Evolutionary conservation across 2,113 vertebrate genomes (phyloP), one percentile per base, ranked within the genome.

Genomic region (Scytalopus superciliaris): DNA sequence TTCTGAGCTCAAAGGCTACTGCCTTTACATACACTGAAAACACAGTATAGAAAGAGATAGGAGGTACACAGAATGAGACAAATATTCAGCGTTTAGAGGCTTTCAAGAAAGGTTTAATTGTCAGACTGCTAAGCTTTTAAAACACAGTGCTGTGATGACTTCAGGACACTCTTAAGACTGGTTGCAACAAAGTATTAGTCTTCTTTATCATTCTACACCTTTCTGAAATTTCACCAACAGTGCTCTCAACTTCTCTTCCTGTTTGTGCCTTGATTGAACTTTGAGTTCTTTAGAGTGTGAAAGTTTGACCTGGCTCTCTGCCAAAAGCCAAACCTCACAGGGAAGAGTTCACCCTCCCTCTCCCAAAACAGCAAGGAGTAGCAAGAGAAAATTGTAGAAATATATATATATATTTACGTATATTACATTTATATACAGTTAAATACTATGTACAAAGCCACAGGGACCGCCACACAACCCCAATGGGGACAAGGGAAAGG

Each of bases 231-330:
- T 97, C 67, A 97, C 88, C 47, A 98, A 39, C 74, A 98, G 98
- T 3, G 93, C 93, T 80, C 82, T 97, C 62, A 98, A 92, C 74
- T 96, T 98, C 53, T 60, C 55, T 57, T 96, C 97, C 59, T 95
- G 96, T 28, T 98, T 96, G 89, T 69, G 95, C 64, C 97, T 63
- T 7, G 80, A 28, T 39, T 98, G 97, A 35, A 98, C 88, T 93
- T 97, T 95, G 27, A 98, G 97, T 69, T 99, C 98, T 94, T 96
- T 98, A 92, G n/a, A n/a, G n/a, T n/a, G n/a, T n/a, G n/a, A n/a
- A n/a, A n/a, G n/a, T n/a, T n/a, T n/a, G n/a, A n/a, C n/a, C n/a
- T n/a, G n/a, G n/a, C n/a, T n/a, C n/a, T n/a, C n/a, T n/a, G n/a
- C n/a, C n/a, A n/a, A n/a, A n/a, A n/a, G n/a, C n/a, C n/a, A n/a